A percentile compares a stretch with the other conserved stretches of the same genome.
phyloP scores from a whole-genome alignment of 2,113 vertebrate species.

The Bufo gargarizans region DNA sequence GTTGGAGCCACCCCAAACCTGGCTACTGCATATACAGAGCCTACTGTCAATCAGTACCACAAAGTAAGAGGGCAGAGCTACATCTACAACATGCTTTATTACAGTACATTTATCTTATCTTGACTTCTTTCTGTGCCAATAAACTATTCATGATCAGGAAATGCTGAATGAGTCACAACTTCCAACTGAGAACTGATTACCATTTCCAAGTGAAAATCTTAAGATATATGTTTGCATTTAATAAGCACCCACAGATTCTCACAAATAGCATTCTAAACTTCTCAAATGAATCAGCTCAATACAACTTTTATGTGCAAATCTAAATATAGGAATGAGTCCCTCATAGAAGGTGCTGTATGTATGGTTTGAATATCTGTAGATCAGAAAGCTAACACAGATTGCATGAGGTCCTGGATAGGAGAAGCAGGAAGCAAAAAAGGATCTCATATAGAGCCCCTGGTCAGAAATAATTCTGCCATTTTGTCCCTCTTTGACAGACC shows the following conservation, averaged over 20 bases:
- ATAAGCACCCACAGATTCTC: background rate
- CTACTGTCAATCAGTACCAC: background rate
- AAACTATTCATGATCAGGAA: constrained; percentile 22
- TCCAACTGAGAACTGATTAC: background rate
- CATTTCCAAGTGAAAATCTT: background rate
- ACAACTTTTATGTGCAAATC: background rate
- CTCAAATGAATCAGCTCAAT: background rate
- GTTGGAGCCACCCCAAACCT: too few relatives aligned
- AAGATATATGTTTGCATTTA: background rate
- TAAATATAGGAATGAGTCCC: background rate
- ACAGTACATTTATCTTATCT: background rate
- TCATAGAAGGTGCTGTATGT: background rate
- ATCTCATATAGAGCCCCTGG: too few relatives aligned
- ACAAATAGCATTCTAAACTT: background rate
- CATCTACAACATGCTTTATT: background rate
- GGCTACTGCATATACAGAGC: background rate
- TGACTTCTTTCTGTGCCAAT: background rate
- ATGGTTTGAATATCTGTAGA: too few relatives aligned
- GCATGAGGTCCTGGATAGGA: too few relatives aligned
- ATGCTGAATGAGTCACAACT: constrained; percentile 18
- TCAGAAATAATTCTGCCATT: too few relatives aligned
- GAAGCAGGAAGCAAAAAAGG: too few relatives aligned
- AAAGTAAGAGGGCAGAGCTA: background rate
- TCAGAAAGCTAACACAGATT: too few relatives aligned
- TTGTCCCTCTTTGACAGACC: too few relatives aligned